Conservation (phyloP, 2,797 vertebrate species). For the Danio tinwini region DNA sequence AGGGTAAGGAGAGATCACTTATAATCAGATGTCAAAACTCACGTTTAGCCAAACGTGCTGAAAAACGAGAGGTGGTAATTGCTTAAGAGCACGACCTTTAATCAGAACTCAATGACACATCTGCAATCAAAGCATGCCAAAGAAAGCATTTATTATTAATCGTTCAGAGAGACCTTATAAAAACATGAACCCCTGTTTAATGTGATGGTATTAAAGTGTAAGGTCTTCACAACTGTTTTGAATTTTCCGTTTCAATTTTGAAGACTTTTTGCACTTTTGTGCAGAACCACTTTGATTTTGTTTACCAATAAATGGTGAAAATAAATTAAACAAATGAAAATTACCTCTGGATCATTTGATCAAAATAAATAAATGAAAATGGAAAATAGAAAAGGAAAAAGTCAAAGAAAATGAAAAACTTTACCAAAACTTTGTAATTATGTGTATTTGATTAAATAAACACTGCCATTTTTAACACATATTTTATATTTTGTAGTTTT, state of each 20-base stretch:
- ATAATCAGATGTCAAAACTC: conserved; percentile 12
- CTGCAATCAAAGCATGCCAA: conserved; percentile 15
- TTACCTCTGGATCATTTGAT: not conserved
- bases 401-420: too few relatives aligned
- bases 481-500: too few relatives aligned
- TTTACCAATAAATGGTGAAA: too few relatives aligned
- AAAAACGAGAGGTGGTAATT: not conserved
- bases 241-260: not conserved
- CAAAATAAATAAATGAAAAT: not conserved
- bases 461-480: too few relatives aligned
- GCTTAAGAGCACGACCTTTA: not conserved
- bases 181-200: not conserved
- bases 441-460: too few relatives aligned
- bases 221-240: not conserved
- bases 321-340: not conserved
- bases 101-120: conserved; percentile 16
- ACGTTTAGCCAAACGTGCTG: not conserved
- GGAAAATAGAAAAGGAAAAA: too few relatives aligned
- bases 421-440: too few relatives aligned
- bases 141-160: not conserved
- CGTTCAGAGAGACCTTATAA: not conserved
- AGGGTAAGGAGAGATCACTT: not conserved
- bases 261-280: not conserved
- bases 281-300: not conserved
- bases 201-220: not conserved